Conservation (phyloP, 2,888 invertebrate genomes). For the Leucophenga montana region DNA sequence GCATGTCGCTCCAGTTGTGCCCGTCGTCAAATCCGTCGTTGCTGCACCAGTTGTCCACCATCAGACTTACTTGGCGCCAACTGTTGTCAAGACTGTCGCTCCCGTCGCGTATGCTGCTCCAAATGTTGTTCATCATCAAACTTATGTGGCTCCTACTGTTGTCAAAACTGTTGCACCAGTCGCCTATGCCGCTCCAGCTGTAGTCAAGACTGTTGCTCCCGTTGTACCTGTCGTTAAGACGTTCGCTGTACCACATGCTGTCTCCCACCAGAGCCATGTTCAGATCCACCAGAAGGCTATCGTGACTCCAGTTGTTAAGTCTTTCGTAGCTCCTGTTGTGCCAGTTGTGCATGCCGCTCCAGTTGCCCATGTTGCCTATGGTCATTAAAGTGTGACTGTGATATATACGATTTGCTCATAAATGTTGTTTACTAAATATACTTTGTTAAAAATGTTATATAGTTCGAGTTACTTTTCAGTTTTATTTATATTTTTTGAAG, state of each 20-base stretch:
- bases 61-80: too few relatives aligned
- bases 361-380: constrained; percentile 5
- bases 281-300: background rate
- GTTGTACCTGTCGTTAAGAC: constrained; percentile 31
- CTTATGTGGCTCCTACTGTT: constrained; percentile 41
- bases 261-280: constrained; percentile 1
- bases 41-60: constrained; percentile 28
- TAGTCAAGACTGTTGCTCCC: constrained; percentile 41
- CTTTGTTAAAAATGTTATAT: too few relatives aligned
- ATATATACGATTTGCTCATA: too few relatives aligned
- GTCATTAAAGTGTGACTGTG: background rate
- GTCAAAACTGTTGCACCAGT: background rate
- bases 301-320: constrained; percentile 1
- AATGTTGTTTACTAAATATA: too few relatives aligned
- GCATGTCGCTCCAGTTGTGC: constrained; percentile 41
- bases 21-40: constrained; percentile 33
- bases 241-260: background rate
- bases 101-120: background rate
- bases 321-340: background rate
- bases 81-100: background rate
- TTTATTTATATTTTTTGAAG: too few relatives aligned
- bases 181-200: constrained; percentile 39
- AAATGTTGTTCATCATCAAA: too few relatives aligned
- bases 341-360: background rate
- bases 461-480: too few relatives aligned